Conservation (phyloP, 2,113 vertebrate genomes). For the Blennius ocellaris region DNA sequence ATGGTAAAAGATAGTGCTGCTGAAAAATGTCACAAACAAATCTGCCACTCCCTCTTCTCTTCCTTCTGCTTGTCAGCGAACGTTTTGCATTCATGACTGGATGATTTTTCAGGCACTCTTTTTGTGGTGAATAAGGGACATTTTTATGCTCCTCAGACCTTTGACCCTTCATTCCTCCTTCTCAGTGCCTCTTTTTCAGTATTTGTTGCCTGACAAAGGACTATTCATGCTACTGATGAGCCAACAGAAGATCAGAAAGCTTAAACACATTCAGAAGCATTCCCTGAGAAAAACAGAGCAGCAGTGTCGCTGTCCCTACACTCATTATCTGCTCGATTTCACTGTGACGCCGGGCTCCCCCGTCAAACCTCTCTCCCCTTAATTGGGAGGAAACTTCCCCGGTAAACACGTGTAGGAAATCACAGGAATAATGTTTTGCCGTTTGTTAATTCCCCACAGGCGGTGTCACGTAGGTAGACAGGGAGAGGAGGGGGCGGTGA, state of each 20-base stretch:
- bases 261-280: conserved; percentile 10
- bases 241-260: conserved; percentile 4
- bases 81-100: too few species aligned
- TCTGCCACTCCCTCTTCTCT: too few species aligned
- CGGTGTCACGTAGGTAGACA: conserved; percentile 9
- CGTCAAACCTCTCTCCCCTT: background rate
- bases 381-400: conserved; percentile 28
- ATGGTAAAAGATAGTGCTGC: too few species aligned
- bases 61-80: too few species aligned
- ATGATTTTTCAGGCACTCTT: too few species aligned
- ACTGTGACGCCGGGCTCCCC: background rate
- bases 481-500: too few species aligned
- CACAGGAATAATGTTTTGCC: conserved; percentile 44
- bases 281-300: background rate
- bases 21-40: too few species aligned
- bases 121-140: background rate
- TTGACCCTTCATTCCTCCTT: background rate
- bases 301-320: conserved; percentile 17
- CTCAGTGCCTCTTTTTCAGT: background rate
- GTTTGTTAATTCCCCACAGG: conserved; percentile 36
- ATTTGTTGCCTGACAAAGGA: conserved; percentile 5
- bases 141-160: conserved; percentile 9
- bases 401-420: conserved; percentile 24
- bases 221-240: conserved; percentile 5
- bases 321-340: conserved; percentile 36